phyloP scores from a whole-genome alignment of 2,113 vertebrate genomes.

The Barbus barbus region DNA sequence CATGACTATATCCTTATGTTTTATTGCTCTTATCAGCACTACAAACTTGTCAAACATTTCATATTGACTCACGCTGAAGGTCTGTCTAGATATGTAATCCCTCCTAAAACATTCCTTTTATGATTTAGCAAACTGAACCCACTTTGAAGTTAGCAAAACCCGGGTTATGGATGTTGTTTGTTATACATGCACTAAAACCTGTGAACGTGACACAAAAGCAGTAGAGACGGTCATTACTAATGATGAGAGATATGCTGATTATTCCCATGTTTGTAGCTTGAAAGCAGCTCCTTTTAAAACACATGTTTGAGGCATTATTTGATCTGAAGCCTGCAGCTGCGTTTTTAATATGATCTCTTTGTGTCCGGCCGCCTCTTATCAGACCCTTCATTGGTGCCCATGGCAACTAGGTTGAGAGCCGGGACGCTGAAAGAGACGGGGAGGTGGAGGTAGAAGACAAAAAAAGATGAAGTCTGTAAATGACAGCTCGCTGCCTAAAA shows the following conservation, averaged over 20 bases:
- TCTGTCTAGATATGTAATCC: not conserved
- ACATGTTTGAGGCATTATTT: conserved; percentile 54
- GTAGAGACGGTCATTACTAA: not conserved
- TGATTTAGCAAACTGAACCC: not conserved
- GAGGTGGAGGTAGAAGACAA: not conserved
- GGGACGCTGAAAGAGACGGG: conserved; percentile 30
- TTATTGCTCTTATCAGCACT: not conserved
- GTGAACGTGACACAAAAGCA: conserved; percentile 1
- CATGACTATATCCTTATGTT: not conserved
- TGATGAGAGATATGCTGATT: conserved; percentile 50
- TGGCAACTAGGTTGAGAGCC: conserved; percentile 65
- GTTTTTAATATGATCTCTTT: conserved; percentile 68
- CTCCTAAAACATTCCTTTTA: not conserved
- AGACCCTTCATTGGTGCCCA: conserved; percentile 69
- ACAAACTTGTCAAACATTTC: not conserved
- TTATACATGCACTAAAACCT: conserved; percentile 5
- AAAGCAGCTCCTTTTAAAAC: conserved; percentile 47
- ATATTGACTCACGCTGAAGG: not conserved
- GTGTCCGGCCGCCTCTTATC: conserved; percentile 68
- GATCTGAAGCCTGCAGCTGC: conserved; percentile 60
- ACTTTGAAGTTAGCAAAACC: not conserved
- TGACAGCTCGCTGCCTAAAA: conserved; percentile 26
- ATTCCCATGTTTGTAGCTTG: conserved; percentile 56
- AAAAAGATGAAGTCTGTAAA: conserved; percentile 41
- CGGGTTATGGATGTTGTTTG: not conserved